phyloP scores from a whole-genome alignment of 2,113 vertebrate genomes.

The Rostratula benghalensis region DNA sequence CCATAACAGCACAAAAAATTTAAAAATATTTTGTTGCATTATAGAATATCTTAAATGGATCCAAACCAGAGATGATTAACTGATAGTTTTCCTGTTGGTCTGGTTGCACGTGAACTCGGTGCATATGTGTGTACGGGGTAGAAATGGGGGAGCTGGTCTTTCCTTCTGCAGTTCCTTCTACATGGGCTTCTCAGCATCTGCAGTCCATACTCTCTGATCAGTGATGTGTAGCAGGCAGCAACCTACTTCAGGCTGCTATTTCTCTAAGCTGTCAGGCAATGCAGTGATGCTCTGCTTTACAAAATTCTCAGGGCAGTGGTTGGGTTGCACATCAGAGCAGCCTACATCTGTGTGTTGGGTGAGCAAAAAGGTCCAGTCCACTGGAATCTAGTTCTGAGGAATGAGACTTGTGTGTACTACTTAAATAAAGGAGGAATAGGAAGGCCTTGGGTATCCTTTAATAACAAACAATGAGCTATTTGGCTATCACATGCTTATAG shows the following conservation, averaged over 20 bases:
- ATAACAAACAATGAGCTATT: rapidly evolving
- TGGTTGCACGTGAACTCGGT: neutral
- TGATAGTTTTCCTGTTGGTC: neutral
- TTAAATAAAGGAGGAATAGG: neutral
- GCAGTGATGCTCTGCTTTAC: neutral
- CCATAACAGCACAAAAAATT: neutral
- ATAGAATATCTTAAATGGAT: neutral
- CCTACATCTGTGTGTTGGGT: rapidly evolving
- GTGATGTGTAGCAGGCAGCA: neutral
- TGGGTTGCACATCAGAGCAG: neutral
- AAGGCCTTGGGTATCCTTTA: neutral
- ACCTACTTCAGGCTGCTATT: neutral
- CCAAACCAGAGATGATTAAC: neutral
- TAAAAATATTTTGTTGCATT: neutral
- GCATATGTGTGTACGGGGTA: rapidly evolving
- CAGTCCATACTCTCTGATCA: neutral
- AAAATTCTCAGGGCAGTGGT: neutral
- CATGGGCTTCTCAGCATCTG: neutral
- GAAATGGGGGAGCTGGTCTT: neutral
- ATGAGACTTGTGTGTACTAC: neutral
- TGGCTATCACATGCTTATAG: neutral
- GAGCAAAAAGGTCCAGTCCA: neutral
- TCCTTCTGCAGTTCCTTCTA: neutral
- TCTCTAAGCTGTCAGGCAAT: neutral
- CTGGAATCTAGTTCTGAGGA: neutral